These are phyloP conservation scores for Cerastis rubricosa DNA, from an alignment of 2,888 invertebrate genomes.

Conservation along the genomic window DNA sequence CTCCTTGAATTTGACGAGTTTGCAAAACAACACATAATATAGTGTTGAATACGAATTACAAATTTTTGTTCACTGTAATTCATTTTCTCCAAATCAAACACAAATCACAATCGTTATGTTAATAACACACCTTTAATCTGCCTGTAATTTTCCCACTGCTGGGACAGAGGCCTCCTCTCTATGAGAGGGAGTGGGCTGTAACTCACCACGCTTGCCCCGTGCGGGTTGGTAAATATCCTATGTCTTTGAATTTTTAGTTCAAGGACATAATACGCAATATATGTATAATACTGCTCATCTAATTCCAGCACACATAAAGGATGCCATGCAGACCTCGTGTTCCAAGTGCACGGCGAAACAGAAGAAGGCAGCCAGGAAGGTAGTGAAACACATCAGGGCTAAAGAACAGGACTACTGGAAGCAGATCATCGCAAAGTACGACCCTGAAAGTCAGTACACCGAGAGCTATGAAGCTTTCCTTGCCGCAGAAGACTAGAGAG, in stretches of 20 bases:
- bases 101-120: neutral
- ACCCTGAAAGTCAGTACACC: constrained; percentile 92
- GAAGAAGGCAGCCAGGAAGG: constrained; percentile 91
- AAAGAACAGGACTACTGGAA: constrained; percentile 92
- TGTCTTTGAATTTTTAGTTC: too few species aligned
- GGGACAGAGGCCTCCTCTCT: too few species aligned
- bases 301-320: constrained; percentile 91
- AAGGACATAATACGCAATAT: too few species aligned
- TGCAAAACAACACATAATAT: too few species aligned
- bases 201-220: too few species aligned
- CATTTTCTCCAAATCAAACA: neutral
- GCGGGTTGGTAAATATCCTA: too few species aligned
- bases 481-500: constrained; percentile 67
- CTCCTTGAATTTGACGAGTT: too few species aligned
- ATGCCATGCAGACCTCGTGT: constrained; percentile 93
- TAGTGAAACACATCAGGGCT: constrained; percentile 92
- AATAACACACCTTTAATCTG: too few species aligned
- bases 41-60: neutral
- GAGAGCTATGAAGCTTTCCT: constrained; percentile 90
- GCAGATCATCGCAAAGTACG: constrained; percentile 92
- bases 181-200: too few species aligned
- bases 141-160: too few species aligned
- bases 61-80: neutral
- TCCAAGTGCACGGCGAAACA: constrained; percentile 93
- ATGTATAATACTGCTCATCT: neutral